These are phyloP conservation scores for Mustelus asterias DNA, from an alignment of 2,113 vertebrate genomes.

Conservation along the genomic window DNA sequence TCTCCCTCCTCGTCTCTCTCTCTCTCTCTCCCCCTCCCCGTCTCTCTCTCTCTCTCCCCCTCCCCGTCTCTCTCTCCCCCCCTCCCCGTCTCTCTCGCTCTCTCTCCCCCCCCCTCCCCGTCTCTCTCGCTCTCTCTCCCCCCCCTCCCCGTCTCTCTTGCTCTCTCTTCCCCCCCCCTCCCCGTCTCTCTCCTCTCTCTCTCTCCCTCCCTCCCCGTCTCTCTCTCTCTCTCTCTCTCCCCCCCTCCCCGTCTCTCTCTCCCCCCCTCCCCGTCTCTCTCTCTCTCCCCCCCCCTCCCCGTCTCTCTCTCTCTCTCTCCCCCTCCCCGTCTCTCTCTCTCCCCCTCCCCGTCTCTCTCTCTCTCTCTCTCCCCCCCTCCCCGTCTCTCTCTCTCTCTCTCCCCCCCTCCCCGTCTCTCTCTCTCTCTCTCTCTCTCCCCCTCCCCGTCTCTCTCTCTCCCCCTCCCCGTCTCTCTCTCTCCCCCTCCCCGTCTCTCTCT, in stretches of 20 bases:
- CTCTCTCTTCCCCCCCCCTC: not conserved
- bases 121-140: not conserved
- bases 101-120: not conserved
- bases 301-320: not conserved
- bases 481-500: no score
- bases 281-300: not conserved
- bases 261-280: fast-evolving
- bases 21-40: fast-evolving
- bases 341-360: fast-evolving
- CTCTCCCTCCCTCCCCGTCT: fast-evolving
- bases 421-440: not conserved
- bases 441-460: not conserved
- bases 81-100: fast-evolving
- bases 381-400: not conserved
- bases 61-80: not conserved
- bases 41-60: not conserved
- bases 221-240: not conserved
- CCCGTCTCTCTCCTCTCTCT: no score
- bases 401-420: fast-evolving
- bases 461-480: not conserved
- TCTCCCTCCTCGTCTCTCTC: not conserved
- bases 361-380: not conserved
- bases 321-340: not conserved
- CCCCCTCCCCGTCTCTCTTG: fast-evolving
- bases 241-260: not conserved